A percentile compares a stretch with the other conserved stretches of the same genome.
Conservation (phyloP, 2,888 invertebrate genomes). For the Azorinus chamasolen region DNA sequence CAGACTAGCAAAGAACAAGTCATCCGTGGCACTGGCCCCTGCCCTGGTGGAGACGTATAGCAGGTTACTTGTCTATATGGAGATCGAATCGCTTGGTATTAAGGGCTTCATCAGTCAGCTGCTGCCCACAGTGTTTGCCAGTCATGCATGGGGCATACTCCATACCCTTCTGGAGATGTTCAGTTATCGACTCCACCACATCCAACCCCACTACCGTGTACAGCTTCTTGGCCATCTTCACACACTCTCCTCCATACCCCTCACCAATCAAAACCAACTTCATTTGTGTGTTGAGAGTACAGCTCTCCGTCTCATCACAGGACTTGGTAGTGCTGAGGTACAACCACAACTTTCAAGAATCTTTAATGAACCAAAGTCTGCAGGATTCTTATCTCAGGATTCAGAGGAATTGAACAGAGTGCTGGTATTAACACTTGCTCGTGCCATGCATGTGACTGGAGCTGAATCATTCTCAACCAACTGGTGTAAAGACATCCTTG, state of each 20-base stretch:
- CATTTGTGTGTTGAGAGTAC: conserved; percentile 97
- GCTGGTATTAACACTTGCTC: conserved; percentile 96
- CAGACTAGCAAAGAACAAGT: conserved; percentile 95
- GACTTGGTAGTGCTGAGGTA: conserved; percentile 97
- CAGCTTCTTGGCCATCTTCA: conserved; percentile 96
- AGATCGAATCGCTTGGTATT: conserved; percentile 98
- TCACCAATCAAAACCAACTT: conserved; percentile 97
- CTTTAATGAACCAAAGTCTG: conserved; percentile 95
- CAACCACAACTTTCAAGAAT: conserved; percentile 97
- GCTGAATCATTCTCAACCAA: conserved; percentile 90
- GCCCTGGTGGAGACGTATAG: conserved; percentile 98
- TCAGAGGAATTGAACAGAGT: conserved; percentile 98
- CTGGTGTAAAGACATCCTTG: conserved; percentile 96
- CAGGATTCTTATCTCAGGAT: conserved; percentile 93
- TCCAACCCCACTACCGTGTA: conserved; percentile 97
- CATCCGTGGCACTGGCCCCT: conserved; percentile 93
- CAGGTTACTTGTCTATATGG: conserved; percentile 96
- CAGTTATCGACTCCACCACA: conserved; percentile 97
- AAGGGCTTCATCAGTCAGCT: conserved; percentile 98
- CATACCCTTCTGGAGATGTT: conserved; percentile 98
- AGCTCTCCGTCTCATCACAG: conserved; percentile 94
- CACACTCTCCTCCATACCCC: conserved; percentile 95
- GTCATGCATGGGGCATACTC: conserved; percentile 97
- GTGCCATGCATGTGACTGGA: conserved; percentile 97
- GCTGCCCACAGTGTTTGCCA: conserved; percentile 95